A percentile compares a stretch with the other conserved stretches of the same genome.
Evolutionary conservation across 1,140 invertebrate species (phyloP).

Genomic region (Scaptomyza graminum): DNA sequence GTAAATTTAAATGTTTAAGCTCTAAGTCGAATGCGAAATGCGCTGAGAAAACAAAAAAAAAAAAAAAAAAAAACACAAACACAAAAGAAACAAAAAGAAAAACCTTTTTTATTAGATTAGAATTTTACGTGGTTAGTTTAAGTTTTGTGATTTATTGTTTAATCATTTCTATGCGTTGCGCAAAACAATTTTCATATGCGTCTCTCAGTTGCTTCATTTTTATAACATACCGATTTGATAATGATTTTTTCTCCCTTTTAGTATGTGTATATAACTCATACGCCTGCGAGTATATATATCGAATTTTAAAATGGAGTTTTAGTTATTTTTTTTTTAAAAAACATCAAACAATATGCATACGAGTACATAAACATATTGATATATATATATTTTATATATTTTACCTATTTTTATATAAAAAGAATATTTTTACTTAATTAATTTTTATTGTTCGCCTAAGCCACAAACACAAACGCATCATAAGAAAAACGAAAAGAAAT

Average conservation of each 20-base stretch:
- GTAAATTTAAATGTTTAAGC: conserved; percentile 65
- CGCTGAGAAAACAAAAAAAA: conserved; percentile 17
- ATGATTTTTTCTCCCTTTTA: conserved; percentile 27
- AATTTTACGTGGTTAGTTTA: conserved; percentile 74
- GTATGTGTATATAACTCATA: conserved; percentile 18
- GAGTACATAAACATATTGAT: conserved; percentile 30
- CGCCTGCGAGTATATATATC: conserved; percentile 29
- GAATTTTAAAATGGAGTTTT: conserved; percentile 64
- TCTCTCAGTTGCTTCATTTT: conserved; percentile 56
- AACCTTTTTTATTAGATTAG: conserved; percentile 62
- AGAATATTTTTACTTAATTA: conserved; percentile 79
- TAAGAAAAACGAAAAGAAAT: conserved; percentile 41
- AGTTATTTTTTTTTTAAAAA: conserved; percentile 46
- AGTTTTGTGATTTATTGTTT: conserved; percentile 83
- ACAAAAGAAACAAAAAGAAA: conserved; percentile 18
- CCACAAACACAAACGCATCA: conserved; percentile 39
- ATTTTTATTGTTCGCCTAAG: conserved; percentile 68
- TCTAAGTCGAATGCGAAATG: conserved; percentile 52
- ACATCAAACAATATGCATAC: conserved; percentile 25
- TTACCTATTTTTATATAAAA: conserved; percentile 68
- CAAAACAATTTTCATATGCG: conserved; percentile 45
- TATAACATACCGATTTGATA: conserved; percentile 9
- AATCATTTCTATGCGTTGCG: conserved; percentile 49
- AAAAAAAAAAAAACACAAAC: conserved; percentile 15
- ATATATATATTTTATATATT: conserved; percentile 55